These are phyloP conservation scores for Fulmarus glacialis DNA, from an alignment of 2,113 vertebrate species.

Conservation along the genomic window DNA sequence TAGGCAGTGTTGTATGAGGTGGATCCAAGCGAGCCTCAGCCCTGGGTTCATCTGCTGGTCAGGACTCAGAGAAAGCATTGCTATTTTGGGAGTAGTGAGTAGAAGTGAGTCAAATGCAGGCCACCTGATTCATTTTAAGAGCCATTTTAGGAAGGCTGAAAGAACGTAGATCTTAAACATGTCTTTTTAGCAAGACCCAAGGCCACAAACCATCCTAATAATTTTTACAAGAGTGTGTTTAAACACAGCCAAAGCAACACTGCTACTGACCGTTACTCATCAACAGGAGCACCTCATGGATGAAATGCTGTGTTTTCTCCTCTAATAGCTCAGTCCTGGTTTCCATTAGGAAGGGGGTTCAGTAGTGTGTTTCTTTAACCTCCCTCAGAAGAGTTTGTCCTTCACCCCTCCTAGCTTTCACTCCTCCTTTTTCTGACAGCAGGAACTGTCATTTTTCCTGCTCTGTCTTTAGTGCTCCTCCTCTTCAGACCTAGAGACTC, in stretches of 20 bases:
- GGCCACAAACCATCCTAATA: not conserved
- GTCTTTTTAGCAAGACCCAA: not conserved
- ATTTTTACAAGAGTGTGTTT: not conserved
- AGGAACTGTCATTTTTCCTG: not conserved
- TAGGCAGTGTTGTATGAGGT: not conserved
- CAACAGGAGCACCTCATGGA: not conserved
- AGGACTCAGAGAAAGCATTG: not conserved
- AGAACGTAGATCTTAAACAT: not conserved
- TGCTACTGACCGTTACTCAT: not conserved
- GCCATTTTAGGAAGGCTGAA: not conserved
- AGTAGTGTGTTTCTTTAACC: not conserved
- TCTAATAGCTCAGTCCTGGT: not conserved
- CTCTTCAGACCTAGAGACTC: not conserved
- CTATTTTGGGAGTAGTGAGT: not conserved
- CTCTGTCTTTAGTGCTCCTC: not conserved
- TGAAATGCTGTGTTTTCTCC: not conserved
- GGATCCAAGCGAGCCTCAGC: not conserved
- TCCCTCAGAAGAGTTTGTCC: not conserved
- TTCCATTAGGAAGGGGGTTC: not conserved
- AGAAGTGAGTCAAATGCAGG: not conserved
- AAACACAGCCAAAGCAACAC: not conserved
- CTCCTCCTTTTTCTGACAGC: too few species aligned
- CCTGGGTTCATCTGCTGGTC: constrained; percentile 35
- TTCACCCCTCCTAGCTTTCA: not conserved
- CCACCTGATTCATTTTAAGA: not conserved